A percentile compares a stretch with the other conserved stretches of the same genome.
phyloP scores from a whole-genome alignment of 2,888 invertebrate genomes.

The Coenonympha glycerion region DNA sequence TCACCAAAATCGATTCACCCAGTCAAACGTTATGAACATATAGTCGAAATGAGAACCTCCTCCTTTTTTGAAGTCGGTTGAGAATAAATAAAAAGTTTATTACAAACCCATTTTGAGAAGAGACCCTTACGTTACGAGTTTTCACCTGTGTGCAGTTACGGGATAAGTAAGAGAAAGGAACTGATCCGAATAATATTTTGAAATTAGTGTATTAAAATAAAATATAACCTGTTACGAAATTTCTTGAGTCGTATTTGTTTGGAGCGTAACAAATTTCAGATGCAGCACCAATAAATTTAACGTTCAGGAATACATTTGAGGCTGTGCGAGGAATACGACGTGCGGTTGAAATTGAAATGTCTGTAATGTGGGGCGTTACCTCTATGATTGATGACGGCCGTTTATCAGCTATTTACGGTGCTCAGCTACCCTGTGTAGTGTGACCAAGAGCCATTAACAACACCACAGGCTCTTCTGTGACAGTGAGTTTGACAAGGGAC shows the following conservation, averaged over 20 bases:
- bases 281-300: not conserved
- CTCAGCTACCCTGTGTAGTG: constrained; percentile 1
- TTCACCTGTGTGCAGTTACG: too few relatives aligned
- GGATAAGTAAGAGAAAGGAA: too few relatives aligned
- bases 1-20: too few relatives aligned
- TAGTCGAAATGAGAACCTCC: too few relatives aligned
- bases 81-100: too few relatives aligned
- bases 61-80: too few relatives aligned
- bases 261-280: not conserved
- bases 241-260: too few relatives aligned
- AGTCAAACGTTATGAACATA: too few relatives aligned
- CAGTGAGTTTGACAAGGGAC: not conserved
- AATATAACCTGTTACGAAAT: not conserved
- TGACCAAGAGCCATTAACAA: not conserved
- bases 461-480: not conserved
- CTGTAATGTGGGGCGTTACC: constrained; percentile 13
- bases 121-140: too few relatives aligned
- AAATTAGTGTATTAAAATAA: too few relatives aligned
- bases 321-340: constrained; percentile 5
- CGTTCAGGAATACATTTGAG: constrained; percentile 1
- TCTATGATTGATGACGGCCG: constrained; percentile 19
- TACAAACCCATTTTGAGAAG: too few relatives aligned
- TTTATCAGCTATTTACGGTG: constrained; percentile 20
- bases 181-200: too few relatives aligned
- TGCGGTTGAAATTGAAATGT: constrained; percentile 19